Evolutionary conservation across 2,797 vertebrate genomes (phyloP).

Genomic region (Mionectes olivaceus): DNA sequence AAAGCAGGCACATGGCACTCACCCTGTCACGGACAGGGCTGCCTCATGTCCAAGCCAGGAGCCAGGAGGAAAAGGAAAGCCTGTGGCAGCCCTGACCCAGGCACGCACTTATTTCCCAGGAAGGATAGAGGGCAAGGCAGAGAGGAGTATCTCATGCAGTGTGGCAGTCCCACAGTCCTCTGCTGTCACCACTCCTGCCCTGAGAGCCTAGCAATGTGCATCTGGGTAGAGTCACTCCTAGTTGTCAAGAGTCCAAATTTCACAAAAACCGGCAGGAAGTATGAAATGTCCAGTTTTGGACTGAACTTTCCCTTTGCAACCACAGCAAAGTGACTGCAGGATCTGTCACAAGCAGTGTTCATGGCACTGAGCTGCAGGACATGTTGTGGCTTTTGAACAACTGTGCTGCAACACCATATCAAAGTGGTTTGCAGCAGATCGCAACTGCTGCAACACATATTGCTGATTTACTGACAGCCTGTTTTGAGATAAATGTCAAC

Average conservation of each 20-base stretch:
- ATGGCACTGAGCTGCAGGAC: neutral
- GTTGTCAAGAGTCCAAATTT: neutral
- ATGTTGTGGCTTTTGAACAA: neutral
- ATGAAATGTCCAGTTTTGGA: neutral
- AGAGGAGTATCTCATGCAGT: neutral
- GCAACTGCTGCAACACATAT: neutral
- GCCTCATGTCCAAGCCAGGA: neutral
- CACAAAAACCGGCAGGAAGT: neutral
- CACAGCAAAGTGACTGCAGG: accelerated
- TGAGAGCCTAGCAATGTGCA: neutral
- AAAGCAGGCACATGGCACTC: accelerated
- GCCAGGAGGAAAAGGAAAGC: neutral
- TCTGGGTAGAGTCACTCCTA: neutral
- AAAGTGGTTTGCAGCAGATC: neutral
- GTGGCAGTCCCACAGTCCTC: neutral
- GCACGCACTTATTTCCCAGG: neutral
- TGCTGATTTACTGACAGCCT: neutral
- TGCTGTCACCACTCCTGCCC: neutral
- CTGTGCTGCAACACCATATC: accelerated
- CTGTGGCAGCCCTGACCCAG: neutral
- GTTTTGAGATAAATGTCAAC: neutral
- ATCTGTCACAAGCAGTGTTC: neutral
- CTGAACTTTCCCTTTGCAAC: neutral
- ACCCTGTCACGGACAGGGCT: accelerated
- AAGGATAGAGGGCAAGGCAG: neutral